phyloP scores from a whole-genome alignment of 2,888 invertebrate species.

The Neoaliturus tenellus region DNA sequence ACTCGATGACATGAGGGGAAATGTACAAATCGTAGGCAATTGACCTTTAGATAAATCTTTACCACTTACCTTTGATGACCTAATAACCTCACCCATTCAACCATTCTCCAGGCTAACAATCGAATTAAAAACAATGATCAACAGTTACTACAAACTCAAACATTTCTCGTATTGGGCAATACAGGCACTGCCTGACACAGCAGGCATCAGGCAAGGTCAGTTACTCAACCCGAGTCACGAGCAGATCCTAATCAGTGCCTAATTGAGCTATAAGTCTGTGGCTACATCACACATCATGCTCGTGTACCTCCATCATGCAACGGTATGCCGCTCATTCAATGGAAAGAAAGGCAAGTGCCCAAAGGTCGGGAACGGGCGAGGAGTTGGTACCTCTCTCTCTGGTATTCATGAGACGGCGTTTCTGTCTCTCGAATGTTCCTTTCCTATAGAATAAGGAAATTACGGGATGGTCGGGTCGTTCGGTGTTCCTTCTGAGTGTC shows the following conservation, averaged over 20 bases:
- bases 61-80: no score
- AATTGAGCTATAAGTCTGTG: conserved; percentile 26
- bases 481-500: background rate
- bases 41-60: no score
- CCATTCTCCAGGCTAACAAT: background rate
- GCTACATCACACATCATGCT: no score
- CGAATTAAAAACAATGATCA: background rate
- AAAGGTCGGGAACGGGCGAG: conserved; percentile 27
- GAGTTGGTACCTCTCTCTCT: conserved; percentile 18
- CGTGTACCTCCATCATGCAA: background rate
- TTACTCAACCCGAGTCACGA: conserved; percentile 23
- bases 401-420: conserved; percentile 18
- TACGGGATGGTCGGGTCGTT: background rate
- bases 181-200: background rate
- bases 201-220: background rate
- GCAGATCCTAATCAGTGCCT: background rate
- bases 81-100: background rate
- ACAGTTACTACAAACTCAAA: background rate
- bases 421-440: background rate
- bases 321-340: background rate
- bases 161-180: background rate
- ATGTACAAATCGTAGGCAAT: no score
- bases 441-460: conserved; percentile 6
- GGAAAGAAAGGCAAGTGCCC: conserved; percentile 29
- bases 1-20: no score